phyloP scores from a whole-genome alignment of 2,888 invertebrate genomes.

The Dusona sp. region DNA sequence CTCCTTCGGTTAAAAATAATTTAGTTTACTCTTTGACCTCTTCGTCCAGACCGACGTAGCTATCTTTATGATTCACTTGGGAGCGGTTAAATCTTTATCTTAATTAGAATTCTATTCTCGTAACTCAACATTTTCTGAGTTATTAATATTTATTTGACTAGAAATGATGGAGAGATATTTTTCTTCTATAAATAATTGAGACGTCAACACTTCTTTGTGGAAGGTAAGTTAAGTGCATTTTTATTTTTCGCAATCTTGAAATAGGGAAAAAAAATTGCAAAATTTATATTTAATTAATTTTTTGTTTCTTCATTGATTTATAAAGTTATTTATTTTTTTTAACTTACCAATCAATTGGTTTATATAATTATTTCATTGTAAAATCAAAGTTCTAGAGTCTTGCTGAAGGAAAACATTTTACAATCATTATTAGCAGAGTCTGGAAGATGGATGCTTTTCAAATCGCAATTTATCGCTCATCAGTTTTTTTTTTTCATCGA shows the following conservation, averaged over 20 bases:
- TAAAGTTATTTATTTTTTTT: not conserved
- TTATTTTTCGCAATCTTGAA: not conserved
- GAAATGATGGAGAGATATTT: not conserved
- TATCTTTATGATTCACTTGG: conserved; percentile 7
- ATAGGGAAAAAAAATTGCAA: not conserved
- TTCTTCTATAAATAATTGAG: not conserved
- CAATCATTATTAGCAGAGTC: not conserved
- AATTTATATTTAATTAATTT: not conserved
- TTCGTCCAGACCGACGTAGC: not conserved
- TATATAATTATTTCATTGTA: too few species aligned
- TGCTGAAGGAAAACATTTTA: not conserved
- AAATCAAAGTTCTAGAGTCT: too few species aligned
- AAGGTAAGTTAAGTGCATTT: not conserved
- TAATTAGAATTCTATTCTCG: not conserved
- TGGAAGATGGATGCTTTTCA: not conserved
- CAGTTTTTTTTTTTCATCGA: not conserved
- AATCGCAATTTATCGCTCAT: not conserved
- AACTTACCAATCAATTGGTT: not conserved
- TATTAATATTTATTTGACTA: not conserved
- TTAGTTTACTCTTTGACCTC: not conserved
- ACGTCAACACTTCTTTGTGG: not conserved
- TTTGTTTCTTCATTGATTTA: not conserved
- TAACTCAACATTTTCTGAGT: not conserved
- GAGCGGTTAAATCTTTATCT: not conserved
- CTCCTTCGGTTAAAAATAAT: not conserved